Base-by-base conservation (phyloP, 1,140 invertebrate genomes). In the Drosophila funebris region DNA sequence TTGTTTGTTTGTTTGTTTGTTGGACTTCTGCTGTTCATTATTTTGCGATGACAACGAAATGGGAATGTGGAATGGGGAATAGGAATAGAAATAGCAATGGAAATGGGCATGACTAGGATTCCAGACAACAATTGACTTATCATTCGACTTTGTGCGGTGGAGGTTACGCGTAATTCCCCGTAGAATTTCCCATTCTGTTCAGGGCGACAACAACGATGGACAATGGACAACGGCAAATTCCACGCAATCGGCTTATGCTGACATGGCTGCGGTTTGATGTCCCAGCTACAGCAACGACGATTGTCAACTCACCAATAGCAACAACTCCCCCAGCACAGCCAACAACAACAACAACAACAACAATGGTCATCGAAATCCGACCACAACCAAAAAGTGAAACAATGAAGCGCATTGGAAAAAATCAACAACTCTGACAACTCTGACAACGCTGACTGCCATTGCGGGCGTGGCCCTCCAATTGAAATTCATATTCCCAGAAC, bases 121-220 rank as follows among this genome's bases (percentile, higher is more conserved):
- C 66, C 74, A 73, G 76, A 53, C 72, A 83, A 79, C 83, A 88
- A 88, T 88, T 88, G 83, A 88, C 83, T 88, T 88, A 83, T 88
- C 83, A 88, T 83, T 76, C 77, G 83, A 87, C 78, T 78, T 73
- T 87, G 72, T 87, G 64, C 62, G 58, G 67, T 50, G 60, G 27
- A 39, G 41, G 41, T 70, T 74, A 52, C 58, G 66, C 58, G 50
- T 62, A 68, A 73, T 67, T 64, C 70, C 63, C 63, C 62, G 29
- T 36, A 50, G 31, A 29, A 56, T 46, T 20, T 18, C n/a, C 36
- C 36, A 29, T 22, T 39, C 6, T 11, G 8, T 9, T 27, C 39
- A 14, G 37, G 13, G 43, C 53, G 44, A 46, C 54, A 62, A 53
- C 64, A 74, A 71, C 78, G 60, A 60, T 76, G 74, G 66, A 82